Evolutionary conservation across 2,888 invertebrate genomes (phyloP), one percentile per base, ranked within the genome.

Genomic region (Chloromyia formosa): DNA sequence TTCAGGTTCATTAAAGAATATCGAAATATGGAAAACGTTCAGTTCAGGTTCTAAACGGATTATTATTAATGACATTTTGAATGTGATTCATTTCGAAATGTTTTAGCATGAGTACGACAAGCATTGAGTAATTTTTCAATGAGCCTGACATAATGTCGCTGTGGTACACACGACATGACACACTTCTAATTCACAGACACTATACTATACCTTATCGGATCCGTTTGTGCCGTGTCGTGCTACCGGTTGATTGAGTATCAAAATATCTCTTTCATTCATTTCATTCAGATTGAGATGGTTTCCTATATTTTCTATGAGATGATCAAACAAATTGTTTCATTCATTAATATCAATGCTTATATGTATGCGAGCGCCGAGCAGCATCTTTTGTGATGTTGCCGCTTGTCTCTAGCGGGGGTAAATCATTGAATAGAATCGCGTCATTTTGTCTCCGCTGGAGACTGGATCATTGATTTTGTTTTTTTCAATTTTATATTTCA

Each of bases 1-100:
- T 71, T 56, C 71, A 71, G 56, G 56, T 42, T 71, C 20, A 40
- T 71, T 71, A 56, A 42, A 18, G 42, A 58, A 71, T 56, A 56
- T 71, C 56, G 35, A 58, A 56, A 71, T 71, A 69, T 69, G 54
- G 69, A 54, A 54, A 69, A 27, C 7, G 69, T 54, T 66, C 1
- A 66, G 45, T 66, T 66, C 66, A 66, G 45, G 66, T 66, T 66
- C 66, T 66, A 35, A 62, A 35, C 23, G 62, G 12, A 62, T 49
- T 49, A 60, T 60, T 60, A 60, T 60, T 60, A 60, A 60, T 60
- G 60, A 23, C 22, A 22, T 60, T 20, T 14, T 64, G 64, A 64
- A 64, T 64, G 42, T 18, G n/a, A 42, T 64, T 64, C 64, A 16
- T 40, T 64, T 64, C 18, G 64, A 18, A 49, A 64, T 64, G 27